phyloP scores from a whole-genome alignment of 2,888 invertebrate species.

The Tortrix viridana region DNA sequence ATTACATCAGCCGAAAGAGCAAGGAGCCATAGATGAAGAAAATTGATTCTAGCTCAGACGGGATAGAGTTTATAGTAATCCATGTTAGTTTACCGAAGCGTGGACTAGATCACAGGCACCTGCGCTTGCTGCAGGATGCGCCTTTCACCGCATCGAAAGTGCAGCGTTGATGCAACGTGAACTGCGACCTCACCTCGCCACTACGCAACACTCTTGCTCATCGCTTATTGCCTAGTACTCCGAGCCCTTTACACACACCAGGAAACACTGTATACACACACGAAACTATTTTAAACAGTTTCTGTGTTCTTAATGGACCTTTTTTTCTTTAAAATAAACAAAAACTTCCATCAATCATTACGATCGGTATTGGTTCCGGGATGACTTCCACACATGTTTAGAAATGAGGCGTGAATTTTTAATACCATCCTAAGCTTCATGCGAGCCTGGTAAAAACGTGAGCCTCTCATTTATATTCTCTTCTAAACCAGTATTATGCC shows the following conservation, averaged over 20 bases:
- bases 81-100: not conserved
- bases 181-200: constrained; percentile 61
- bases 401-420: constrained; percentile 16
- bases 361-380: constrained; percentile 16
- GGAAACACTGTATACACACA: not conserved
- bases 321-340: constrained; percentile 25
- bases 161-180: constrained; percentile 76
- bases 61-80: too few species aligned
- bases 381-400: constrained; percentile 25
- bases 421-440: not conserved
- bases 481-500: constrained; percentile 42
- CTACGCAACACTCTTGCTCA: constrained; percentile 42
- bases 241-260: constrained; percentile 24
- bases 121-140: constrained; percentile 66
- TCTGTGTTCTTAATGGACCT: constrained; percentile 18
- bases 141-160: constrained; percentile 83
- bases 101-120: constrained; percentile 35
- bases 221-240: constrained; percentile 14
- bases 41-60: too few species aligned
- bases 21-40: too few species aligned
- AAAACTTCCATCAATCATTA: constrained; percentile 28
- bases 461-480: constrained; percentile 10
- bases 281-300: constrained; percentile 12
- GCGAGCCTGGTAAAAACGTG: constrained; percentile 6
- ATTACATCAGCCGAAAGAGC: too few species aligned